These are phyloP conservation scores for Conopomorpha cramerella DNA, from an alignment of 1,140 invertebrate species.

Conservation along the genomic window DNA sequence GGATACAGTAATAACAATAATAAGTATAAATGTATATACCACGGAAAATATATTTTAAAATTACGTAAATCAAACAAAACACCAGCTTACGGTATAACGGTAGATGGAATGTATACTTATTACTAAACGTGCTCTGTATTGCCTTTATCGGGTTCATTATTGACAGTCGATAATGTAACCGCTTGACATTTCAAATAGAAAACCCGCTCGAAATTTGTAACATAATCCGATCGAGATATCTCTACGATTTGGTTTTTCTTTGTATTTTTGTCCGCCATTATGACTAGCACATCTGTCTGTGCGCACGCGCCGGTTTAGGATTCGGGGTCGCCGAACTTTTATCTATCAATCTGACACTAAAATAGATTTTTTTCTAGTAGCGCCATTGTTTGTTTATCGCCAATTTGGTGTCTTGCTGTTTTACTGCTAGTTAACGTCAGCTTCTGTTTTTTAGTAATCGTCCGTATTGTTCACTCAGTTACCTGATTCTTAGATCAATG, in stretches of 20 bases:
- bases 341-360: conserved; percentile 14
- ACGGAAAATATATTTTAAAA: too few species aligned
- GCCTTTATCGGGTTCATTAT: conserved; percentile 48
- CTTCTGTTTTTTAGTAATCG: conserved; percentile 3
- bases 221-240: conserved; percentile 44
- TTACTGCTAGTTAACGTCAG: not conserved
- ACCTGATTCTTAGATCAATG: too few species aligned
- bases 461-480: too few species aligned
- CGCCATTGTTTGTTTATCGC: conserved; percentile 7
- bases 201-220: conserved; percentile 49
- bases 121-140: too few species aligned
- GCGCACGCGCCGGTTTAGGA: conserved; percentile 28
- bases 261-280: conserved; percentile 31
- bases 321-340: conserved; percentile 22
- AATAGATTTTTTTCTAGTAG: conserved; percentile 10
- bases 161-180: conserved; percentile 11
- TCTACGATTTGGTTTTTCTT: conserved; percentile 37
- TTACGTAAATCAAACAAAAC: too few species aligned
- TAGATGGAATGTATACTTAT: too few species aligned
- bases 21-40: too few species aligned
- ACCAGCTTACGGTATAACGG: too few species aligned
- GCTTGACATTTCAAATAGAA: conserved; percentile 36
- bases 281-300: conserved; percentile 39
- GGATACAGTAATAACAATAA: too few species aligned
- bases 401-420: conserved; percentile 4